Conservation (phyloP, 2,797 vertebrate species). For the Pristis pectinata region DNA sequence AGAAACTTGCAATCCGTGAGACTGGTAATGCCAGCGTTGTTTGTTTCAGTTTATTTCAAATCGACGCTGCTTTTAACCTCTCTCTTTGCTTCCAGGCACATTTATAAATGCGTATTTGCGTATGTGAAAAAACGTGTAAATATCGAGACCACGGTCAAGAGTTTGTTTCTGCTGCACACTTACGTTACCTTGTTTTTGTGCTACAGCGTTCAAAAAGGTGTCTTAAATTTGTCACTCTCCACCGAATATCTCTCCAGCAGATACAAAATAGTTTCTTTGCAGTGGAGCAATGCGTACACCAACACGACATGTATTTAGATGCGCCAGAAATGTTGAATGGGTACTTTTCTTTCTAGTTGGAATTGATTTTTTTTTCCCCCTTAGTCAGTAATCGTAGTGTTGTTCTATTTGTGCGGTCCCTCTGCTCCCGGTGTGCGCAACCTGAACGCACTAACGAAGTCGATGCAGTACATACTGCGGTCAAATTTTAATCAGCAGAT, state of each 20-base stretch:
- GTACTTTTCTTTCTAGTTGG: neutral
- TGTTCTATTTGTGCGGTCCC: neutral
- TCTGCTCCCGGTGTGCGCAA: too few relatives aligned
- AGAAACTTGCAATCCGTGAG: neutral
- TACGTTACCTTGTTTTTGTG: neutral
- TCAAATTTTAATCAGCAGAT: slow-evolving; percentile 17
- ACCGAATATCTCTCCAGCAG: neutral
- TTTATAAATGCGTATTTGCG: neutral
- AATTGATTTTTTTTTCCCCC: neutral
- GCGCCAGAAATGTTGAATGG: neutral
- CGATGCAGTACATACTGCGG: slow-evolving; percentile 31
- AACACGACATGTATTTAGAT: neutral
- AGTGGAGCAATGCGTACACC: neutral
- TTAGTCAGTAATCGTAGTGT: neutral
- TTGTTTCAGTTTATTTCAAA: neutral
- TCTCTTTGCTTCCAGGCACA: neutral
- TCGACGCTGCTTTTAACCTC: neutral
- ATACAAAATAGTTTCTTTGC: neutral
- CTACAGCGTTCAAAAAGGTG: neutral
- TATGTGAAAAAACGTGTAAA: neutral
- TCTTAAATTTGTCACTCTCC: neutral
- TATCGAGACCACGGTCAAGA: neutral
- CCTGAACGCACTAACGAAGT: neutral
- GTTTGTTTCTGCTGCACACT: too few relatives aligned
- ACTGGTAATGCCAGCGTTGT: neutral